Conservation (phyloP, 2,797 vertebrate genomes). For the Sebastolobus altivelis region DNA sequence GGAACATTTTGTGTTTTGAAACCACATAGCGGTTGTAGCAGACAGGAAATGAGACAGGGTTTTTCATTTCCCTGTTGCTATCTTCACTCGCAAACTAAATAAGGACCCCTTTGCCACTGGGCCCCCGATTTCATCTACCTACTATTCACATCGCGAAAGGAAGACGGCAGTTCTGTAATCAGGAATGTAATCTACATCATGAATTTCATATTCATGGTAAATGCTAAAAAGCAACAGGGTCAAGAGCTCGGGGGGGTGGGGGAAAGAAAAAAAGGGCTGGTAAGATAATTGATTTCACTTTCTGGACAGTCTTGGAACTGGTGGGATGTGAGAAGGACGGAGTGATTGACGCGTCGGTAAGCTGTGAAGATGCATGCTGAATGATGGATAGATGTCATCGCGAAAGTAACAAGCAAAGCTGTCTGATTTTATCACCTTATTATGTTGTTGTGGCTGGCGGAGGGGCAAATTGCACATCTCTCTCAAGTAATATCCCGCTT, state of each 20-base stretch:
- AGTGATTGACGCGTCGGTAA: slow-evolving; percentile 72
- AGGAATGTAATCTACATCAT: slow-evolving; percentile 83
- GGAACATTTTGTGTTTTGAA: slow-evolving; percentile 81
- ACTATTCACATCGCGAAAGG: slow-evolving; percentile 73
- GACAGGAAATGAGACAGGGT: slow-evolving; percentile 87
- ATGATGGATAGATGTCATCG: slow-evolving; percentile 76
- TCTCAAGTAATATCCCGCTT: slow-evolving; percentile 44
- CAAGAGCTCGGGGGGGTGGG: slow-evolving; percentile 57
- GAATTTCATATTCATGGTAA: slow-evolving; percentile 84
- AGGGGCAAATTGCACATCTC: slow-evolving; percentile 56
- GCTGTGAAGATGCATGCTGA: slow-evolving; percentile 61
- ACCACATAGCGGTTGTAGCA: slow-evolving; percentile 71
- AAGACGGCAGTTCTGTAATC: slow-evolving; percentile 80
- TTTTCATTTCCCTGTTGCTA: slow-evolving; percentile 87
- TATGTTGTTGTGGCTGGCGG: slow-evolving; percentile 38
- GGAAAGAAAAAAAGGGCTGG: slow-evolving; percentile 9
- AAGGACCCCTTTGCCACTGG: slow-evolving; percentile 74
- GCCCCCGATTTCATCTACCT: slow-evolving; percentile 82
- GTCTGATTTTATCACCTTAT: slow-evolving; percentile 71
- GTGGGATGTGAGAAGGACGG: slow-evolving; percentile 59
- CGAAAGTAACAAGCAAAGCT: slow-evolving; percentile 61
- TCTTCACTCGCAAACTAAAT: slow-evolving; percentile 83
- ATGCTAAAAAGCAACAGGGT: slow-evolving; percentile 77
- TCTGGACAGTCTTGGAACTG: slow-evolving; percentile 45
- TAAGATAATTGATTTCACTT: slow-evolving; percentile 82